A percentile compares a stretch with the other conserved stretches of the same genome.
phyloP scores from a whole-genome alignment of 2,113 vertebrate species.

The Actinemys pallida region DNA sequence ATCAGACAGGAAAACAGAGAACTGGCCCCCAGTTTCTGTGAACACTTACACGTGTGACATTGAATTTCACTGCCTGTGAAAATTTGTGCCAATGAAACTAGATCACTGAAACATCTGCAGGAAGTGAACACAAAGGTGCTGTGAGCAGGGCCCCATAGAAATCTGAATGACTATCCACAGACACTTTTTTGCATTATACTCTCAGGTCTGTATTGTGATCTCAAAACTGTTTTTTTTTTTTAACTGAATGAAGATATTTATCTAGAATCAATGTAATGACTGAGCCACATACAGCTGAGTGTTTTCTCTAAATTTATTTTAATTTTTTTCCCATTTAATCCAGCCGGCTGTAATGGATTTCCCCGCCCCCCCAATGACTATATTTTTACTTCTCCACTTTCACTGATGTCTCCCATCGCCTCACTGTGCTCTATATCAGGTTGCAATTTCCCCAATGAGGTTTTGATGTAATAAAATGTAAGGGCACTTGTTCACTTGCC shows the following conservation, averaged over 20 bases:
- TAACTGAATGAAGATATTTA: not conserved
- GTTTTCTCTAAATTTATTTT: not conserved
- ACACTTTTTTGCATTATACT: not conserved
- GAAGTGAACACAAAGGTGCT: not conserved
- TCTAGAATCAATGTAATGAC: not conserved
- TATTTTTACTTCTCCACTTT: not conserved
- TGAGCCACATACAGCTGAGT: not conserved
- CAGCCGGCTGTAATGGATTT: not conserved
- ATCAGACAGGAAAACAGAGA: not conserved
- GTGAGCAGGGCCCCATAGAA: not conserved
- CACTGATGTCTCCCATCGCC: not conserved
- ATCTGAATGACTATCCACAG: not conserved
- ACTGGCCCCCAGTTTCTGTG: not conserved
- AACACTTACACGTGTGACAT: not conserved
- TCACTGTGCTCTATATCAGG: slow-evolving; percentile 1
- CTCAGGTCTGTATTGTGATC: not conserved
- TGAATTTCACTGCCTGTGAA: not conserved
- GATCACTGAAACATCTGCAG: not conserved
- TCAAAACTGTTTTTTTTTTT: not conserved
- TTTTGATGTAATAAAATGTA: slow-evolving; percentile 25
- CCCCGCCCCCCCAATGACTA: not conserved
- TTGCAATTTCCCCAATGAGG: not conserved
- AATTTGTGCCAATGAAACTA: not conserved
- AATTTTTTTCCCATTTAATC: not conserved
- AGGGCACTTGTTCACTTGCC: slow-evolving; percentile 47